Percentiles rank a stretch among this genome's conserved stretches.
phyloP scores from a whole-genome alignment of 2,113 vertebrate species.

The Tenrec ecaudatus region DNA sequence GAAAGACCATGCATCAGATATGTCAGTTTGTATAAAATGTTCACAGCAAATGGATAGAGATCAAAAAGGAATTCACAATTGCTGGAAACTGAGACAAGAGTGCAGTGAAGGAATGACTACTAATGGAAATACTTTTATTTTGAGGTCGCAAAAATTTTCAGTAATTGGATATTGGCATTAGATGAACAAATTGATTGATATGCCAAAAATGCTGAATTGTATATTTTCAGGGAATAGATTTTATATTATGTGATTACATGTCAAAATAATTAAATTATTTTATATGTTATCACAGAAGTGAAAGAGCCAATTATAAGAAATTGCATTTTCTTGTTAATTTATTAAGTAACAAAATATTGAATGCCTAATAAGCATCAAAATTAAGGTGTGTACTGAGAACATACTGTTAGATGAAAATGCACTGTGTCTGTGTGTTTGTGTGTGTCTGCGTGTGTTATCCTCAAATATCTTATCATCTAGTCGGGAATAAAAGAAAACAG shows the following conservation, averaged over 20 bases:
- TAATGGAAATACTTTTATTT: background rate
- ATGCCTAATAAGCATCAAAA: too few species aligned
- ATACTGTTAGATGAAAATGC: too few species aligned
- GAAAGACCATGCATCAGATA: too few species aligned
- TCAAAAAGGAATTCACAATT: background rate
- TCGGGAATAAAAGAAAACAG: too few species aligned
- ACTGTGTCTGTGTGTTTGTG: too few species aligned
- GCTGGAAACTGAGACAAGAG: fast-evolving
- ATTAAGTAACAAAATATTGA: too few species aligned
- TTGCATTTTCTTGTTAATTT: too few species aligned
- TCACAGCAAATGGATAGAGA: background rate
- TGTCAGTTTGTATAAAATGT: too few species aligned
- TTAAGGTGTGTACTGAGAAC: too few species aligned
- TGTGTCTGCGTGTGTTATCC: too few species aligned
- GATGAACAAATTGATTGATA: background rate
- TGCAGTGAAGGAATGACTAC: background rate
- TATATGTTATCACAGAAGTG: background rate
- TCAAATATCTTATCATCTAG: too few species aligned
- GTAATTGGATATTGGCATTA: background rate
- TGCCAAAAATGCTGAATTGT: background rate
- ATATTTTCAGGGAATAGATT: background rate
- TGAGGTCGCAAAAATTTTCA: background rate
- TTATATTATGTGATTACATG: background rate
- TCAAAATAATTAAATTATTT: background rate
- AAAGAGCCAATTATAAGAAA: too few species aligned